phyloP scores from a whole-genome alignment of 2,888 invertebrate species.

The Xanthia togata region DNA sequence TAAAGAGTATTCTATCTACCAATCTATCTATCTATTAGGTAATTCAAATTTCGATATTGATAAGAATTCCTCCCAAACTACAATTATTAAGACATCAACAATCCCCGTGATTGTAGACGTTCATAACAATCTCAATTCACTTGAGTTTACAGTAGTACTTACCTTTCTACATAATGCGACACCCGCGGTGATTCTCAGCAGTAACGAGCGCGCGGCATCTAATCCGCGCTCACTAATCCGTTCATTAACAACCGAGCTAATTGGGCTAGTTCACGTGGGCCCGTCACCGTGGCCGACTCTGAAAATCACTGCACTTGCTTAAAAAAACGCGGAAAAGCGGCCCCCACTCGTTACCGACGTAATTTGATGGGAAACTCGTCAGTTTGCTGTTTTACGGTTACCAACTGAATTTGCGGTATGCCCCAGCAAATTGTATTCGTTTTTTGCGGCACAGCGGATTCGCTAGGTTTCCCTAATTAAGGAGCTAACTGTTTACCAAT shows the following conservation, averaged over 20 bases:
- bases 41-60: not conserved
- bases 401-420: constrained; percentile 64
- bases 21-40: too few species aligned
- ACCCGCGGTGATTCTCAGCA: constrained; percentile 62
- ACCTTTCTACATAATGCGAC: constrained; percentile 61
- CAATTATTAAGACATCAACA: constrained; percentile 11
- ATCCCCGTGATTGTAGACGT: too few species aligned
- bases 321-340: constrained; percentile 73
- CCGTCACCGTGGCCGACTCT: constrained; percentile 70
- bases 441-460: constrained; percentile 48
- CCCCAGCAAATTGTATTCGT: constrained; percentile 59
- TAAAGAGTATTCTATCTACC: too few species aligned
- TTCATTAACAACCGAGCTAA: constrained; percentile 79
- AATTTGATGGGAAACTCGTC: constrained; percentile 73
- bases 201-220: constrained; percentile 56
- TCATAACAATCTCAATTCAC: constrained; percentile 24
- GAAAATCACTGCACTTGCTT: constrained; percentile 56
- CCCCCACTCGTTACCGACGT: constrained; percentile 66
- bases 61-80: not conserved
- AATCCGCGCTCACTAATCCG: constrained; percentile 70
- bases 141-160: constrained; percentile 27
- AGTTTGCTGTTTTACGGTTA: constrained; percentile 62
- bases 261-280: constrained; percentile 79
- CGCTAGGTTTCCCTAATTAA: constrained; percentile 54
- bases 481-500: constrained; percentile 51